Evolutionary conservation across 2,113 vertebrate genomes (phyloP).

Genomic region (Glaucidium brasilianum): DNA sequence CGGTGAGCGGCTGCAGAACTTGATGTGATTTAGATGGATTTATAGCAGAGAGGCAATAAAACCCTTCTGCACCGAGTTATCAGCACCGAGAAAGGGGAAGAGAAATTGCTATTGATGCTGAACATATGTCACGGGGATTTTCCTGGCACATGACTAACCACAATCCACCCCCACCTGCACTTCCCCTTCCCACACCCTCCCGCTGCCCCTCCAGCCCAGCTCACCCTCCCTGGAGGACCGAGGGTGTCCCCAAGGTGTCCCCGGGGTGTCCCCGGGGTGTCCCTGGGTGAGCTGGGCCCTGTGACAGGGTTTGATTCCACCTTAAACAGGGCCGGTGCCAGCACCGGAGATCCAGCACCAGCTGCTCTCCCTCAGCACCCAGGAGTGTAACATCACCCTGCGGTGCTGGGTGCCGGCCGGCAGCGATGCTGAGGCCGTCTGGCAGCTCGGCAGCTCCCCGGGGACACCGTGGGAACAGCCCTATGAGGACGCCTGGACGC

Average conservation of each 20-base stretch:
- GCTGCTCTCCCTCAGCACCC: not conserved
- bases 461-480: accelerated
- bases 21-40: too few species aligned
- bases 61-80: too few species aligned
- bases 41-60: not conserved
- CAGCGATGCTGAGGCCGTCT: accelerated
- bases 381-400: not conserved
- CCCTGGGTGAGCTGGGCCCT: not conserved
- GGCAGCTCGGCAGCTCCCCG: not conserved
- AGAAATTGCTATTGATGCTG: not conserved
- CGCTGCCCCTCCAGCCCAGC: not conserved
- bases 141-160: not conserved
- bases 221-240: too few species aligned
- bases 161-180: too few species aligned
- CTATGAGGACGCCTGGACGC: accelerated
- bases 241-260: not conserved
- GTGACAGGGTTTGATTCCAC: not conserved
- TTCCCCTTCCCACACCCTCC: not conserved
- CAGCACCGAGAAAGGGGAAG: not conserved
- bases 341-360: accelerated
- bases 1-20: not conserved
- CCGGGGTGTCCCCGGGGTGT: not conserved
- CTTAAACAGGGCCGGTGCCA: not conserved
- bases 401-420: not conserved
- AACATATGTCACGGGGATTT: not conserved